Conservation (phyloP, 2,113 vertebrate species). For the Steatornis caripensis region DNA sequence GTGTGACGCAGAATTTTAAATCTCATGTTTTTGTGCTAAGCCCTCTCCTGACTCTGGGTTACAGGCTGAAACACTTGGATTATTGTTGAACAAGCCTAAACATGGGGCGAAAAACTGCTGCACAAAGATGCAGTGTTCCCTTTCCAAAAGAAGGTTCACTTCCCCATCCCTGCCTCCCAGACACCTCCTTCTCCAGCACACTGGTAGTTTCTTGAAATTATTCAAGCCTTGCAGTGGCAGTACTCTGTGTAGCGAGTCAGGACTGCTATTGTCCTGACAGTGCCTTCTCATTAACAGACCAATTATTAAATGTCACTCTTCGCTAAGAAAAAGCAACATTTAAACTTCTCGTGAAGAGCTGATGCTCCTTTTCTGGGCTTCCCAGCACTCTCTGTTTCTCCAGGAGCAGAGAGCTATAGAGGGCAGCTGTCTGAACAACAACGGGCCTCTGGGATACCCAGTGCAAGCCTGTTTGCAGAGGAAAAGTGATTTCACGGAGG, state of each 20-base stretch:
- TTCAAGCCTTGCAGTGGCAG: neutral
- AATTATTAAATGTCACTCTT: neutral
- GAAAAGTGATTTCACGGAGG: neutral
- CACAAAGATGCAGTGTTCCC: neutral
- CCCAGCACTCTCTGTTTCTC: neutral
- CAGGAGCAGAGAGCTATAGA: neutral
- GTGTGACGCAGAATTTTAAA: constrained; percentile 64
- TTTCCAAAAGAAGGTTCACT: neutral
- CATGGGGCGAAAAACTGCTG: neutral
- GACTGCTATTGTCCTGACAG: neutral
- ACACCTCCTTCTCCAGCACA: neutral
- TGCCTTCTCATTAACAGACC: neutral
- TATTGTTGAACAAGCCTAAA: constrained; percentile 22
- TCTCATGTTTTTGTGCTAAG: constrained; percentile 40
- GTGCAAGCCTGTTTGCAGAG: neutral
- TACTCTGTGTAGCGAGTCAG: neutral
- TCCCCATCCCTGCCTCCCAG: neutral
- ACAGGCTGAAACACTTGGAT: constrained; percentile 51
- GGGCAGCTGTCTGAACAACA: neutral
- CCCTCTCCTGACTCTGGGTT: constrained; percentile 20
- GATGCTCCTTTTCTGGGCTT: neutral
- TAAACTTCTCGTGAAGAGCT: neutral
- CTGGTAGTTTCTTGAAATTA: neutral
- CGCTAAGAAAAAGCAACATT: neutral
- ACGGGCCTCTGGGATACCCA: neutral